Evolutionary conservation across 2,888 invertebrate species (phyloP).

Genomic region (Rapana venosa): DNA sequence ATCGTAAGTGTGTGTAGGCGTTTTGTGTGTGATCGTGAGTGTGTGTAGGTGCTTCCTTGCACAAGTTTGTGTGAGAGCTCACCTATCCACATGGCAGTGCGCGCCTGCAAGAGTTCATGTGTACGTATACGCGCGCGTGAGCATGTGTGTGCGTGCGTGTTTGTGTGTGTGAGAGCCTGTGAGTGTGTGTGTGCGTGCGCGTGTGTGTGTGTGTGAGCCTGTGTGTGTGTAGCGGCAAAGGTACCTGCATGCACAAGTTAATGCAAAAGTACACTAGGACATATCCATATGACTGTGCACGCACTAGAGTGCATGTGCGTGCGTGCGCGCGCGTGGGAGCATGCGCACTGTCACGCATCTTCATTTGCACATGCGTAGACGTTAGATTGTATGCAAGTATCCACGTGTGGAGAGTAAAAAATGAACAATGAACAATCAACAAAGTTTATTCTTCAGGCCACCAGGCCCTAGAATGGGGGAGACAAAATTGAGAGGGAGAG

Average conservation of each 20-base stretch:
- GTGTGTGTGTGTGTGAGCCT: neutral
- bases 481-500: too few relatives aligned
- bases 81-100: too few relatives aligned
- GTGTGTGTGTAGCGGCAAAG: neutral
- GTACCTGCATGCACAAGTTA: neutral
- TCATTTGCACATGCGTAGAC: too few relatives aligned
- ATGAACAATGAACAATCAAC: too few relatives aligned
- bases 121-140: neutral
- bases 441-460: too few relatives aligned
- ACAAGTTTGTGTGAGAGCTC: too few relatives aligned
- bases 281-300: neutral
- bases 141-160: conserved; percentile 11
- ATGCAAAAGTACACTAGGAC: neutral
- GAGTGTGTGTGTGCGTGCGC: neutral
- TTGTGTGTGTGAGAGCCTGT: neutral
- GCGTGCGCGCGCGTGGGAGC: too few relatives aligned
- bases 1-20: neutral
- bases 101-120: too few relatives aligned
- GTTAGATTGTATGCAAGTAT: too few relatives aligned
- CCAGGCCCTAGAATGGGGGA: too few relatives aligned
- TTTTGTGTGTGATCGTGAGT: neutral
- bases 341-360: too few relatives aligned
- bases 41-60: neutral
- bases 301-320: neutral
- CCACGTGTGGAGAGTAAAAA: too few relatives aligned